phyloP scores from a whole-genome alignment of 2,797 vertebrate species.

The Sebastes matsubarae region DNA sequence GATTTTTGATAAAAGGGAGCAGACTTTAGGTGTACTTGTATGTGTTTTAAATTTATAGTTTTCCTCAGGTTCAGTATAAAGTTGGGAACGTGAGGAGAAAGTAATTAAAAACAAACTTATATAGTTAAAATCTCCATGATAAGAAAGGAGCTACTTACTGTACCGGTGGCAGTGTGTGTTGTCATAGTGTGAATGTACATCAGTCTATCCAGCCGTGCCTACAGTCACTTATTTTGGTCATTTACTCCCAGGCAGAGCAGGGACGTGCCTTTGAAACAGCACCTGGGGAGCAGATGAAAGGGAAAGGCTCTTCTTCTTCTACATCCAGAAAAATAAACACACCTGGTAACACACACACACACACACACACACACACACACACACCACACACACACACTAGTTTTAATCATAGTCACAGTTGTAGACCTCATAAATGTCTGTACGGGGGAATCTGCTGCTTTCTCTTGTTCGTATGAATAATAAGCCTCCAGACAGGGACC shows the following conservation, averaged over 20 bases:
- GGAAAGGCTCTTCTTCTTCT: constrained; percentile 44
- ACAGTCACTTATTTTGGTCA: constrained; percentile 67
- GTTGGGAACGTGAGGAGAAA: constrained; percentile 6
- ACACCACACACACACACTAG: not conserved
- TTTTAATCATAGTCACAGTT: constrained; percentile 19
- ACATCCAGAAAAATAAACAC: constrained; percentile 43
- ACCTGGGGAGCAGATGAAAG: constrained; percentile 59
- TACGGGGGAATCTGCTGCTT: not conserved
- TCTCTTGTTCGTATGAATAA: constrained; percentile 3
- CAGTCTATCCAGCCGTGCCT: constrained; percentile 73
- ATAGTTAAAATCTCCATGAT: not conserved
- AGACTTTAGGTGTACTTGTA: constrained; percentile 9
- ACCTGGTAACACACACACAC: constrained; percentile 32
- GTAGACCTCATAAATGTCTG: constrained; percentile 4
- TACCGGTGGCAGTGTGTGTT: constrained; percentile 18
- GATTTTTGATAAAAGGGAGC: constrained; percentile 48
- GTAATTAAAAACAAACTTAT: not conserved
- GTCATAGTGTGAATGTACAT: constrained; percentile 61
- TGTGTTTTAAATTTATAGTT: constrained; percentile 30
- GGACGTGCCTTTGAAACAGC: constrained; percentile 76
- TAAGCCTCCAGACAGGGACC: constrained; percentile 13
- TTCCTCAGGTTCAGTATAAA: constrained; percentile 67
- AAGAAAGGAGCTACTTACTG: constrained; percentile 7
- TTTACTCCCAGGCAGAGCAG: constrained; percentile 64
- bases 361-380: not conserved